Conservation (phyloP, 2,888 invertebrate species). For the Lysandra bellargus region DNA sequence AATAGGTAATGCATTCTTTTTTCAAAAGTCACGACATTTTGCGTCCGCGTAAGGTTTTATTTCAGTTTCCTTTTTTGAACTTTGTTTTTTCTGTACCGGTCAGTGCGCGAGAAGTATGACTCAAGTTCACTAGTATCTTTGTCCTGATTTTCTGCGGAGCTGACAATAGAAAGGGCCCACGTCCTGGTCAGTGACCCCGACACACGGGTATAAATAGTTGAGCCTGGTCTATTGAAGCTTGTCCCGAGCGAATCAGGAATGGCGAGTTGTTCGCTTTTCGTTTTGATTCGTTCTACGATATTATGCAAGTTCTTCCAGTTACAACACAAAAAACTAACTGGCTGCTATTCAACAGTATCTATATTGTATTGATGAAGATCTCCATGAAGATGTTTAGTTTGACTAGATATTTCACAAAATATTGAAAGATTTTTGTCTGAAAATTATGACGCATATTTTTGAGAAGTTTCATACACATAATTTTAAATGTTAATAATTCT, state of each 20-base stretch:
- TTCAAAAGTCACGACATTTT: not conserved
- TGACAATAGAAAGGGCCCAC: slow-evolving; percentile 42
- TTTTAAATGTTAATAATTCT: too few relatives aligned
- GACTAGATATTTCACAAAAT: too few relatives aligned
- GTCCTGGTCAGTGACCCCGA: slow-evolving; percentile 57
- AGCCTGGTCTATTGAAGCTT: slow-evolving; percentile 40
- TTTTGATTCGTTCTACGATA: not conserved
- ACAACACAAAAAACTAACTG: too few relatives aligned
- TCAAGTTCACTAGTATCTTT: slow-evolving; percentile 23
- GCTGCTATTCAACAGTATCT: too few relatives aligned
- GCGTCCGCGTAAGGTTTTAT: not conserved
- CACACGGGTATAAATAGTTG: slow-evolving; percentile 51
- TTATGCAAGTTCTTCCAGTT: not conserved
- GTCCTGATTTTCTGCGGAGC: slow-evolving; percentile 34
- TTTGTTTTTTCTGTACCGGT: not conserved
- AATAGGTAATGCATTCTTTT: not conserved
- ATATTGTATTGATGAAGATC: too few relatives aligned
- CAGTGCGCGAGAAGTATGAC: not conserved
- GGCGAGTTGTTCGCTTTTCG: slow-evolving; percentile 32
- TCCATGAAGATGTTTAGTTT: not conserved
- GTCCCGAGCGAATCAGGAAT: slow-evolving; percentile 40
- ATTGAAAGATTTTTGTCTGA: not conserved
- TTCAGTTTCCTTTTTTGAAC: not conserved
- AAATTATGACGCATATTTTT: not conserved
- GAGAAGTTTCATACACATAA: too few relatives aligned